phyloP scores from a whole-genome alignment of 1,140 invertebrate genomes.

The Streblospio benedicti region DNA sequence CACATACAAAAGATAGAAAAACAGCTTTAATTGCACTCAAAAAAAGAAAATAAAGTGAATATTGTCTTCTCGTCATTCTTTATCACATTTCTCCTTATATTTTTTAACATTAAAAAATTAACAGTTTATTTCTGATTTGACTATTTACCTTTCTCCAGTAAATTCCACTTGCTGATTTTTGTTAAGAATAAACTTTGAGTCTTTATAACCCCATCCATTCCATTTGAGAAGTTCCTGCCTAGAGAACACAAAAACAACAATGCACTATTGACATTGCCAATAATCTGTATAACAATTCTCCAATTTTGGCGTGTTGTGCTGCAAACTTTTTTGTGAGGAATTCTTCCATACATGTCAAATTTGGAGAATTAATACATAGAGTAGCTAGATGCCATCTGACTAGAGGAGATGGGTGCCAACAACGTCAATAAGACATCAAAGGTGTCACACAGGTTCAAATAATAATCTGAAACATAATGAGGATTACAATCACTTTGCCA shows the following conservation, averaged over 20 bases:
- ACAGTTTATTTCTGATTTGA: not conserved
- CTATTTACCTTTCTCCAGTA: slow-evolving; percentile 60
- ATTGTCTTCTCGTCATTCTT: not conserved
- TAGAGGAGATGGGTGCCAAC: too few relatives aligned
- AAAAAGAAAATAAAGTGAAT: not conserved
- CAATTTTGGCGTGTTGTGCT: too few relatives aligned
- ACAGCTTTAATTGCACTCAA: not conserved
- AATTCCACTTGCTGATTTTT: slow-evolving; percentile 60
- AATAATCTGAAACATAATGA: too few relatives aligned
- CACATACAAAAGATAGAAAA: not conserved
- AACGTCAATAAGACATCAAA: too few relatives aligned
- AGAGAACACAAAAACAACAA: slow-evolving; percentile 18
- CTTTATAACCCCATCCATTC: slow-evolving; percentile 98
- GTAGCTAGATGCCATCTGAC: too few relatives aligned
- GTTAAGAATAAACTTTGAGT: slow-evolving; percentile 68
- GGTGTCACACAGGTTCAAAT: too few relatives aligned
- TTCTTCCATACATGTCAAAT: too few relatives aligned
- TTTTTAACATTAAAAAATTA: slow-evolving; percentile 1
- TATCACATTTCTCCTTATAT: not conserved
- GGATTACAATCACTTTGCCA: too few relatives aligned
- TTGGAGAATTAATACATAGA: too few relatives aligned
- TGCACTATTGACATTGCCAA: too few relatives aligned
- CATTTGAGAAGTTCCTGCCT: slow-evolving; percentile 66
- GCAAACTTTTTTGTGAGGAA: too few relatives aligned
- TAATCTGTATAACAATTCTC: too few relatives aligned